Conservation (phyloP, 2,113 vertebrate genomes). For the Uria aalge region DNA sequence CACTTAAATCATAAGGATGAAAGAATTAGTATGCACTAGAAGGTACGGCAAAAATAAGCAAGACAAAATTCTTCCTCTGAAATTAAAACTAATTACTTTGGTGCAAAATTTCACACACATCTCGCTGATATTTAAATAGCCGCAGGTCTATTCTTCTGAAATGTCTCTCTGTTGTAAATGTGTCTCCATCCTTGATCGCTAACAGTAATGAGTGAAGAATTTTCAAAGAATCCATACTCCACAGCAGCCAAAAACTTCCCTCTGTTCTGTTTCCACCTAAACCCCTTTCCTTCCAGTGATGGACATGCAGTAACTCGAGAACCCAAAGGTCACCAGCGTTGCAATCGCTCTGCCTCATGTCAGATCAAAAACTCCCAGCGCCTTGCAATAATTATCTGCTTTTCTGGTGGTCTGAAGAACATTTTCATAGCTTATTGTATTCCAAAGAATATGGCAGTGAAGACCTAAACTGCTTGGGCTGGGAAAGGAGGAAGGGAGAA, state of each 20-base stretch:
- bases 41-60: background rate
- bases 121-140: background rate
- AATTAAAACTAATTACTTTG: background rate
- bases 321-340: background rate
- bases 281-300: background rate
- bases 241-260: background rate
- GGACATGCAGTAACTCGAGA: background rate
- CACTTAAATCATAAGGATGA: background rate
- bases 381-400: background rate
- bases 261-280: background rate
- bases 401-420: background rate
- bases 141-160: background rate
- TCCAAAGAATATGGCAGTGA: background rate
- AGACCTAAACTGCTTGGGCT: background rate
- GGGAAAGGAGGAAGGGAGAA: background rate
- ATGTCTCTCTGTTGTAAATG: background rate
- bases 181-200: background rate
- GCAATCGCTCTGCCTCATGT: accelerated
- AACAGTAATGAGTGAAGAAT: background rate
- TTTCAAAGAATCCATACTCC: background rate
- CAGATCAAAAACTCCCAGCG: background rate
- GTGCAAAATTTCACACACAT: background rate
- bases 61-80: background rate
- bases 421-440: background rate
- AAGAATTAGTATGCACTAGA: background rate